Evolutionary conservation across 2,113 vertebrate genomes (phyloP).

Genomic region (Synchiropus splendidus): DNA sequence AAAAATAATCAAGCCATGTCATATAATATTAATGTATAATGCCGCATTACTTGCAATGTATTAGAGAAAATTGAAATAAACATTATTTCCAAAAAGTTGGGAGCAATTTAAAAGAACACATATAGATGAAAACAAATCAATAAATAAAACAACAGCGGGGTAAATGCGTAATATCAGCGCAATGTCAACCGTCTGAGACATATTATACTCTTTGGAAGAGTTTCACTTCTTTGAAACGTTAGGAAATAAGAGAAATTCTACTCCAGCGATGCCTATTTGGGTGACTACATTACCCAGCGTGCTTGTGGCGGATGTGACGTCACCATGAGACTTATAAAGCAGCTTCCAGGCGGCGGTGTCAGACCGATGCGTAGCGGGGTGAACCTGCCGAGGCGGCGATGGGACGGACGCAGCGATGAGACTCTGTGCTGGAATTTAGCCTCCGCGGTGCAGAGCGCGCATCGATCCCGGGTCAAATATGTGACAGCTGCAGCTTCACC

Average conservation of each 20-base stretch:
- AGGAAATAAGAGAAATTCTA: background rate
- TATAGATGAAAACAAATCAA: background rate
- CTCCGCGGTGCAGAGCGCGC: constrained; percentile 7
- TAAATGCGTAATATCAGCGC: background rate
- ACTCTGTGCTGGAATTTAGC: constrained; percentile 33
- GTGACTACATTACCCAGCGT: constrained; percentile 79
- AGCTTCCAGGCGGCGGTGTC: constrained; percentile 48
- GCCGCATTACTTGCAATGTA: too few species aligned
- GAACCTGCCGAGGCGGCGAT: constrained; percentile 55
- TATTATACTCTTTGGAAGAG: too few species aligned
- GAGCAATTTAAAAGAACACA: too few species aligned
- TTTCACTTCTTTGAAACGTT: background rate
- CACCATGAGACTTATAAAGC: constrained; percentile 58
- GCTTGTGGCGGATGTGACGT: constrained; percentile 74
- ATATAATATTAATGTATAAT: too few species aligned
- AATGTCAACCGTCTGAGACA: background rate
- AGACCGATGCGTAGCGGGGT: constrained; percentile 41
- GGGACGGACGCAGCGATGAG: constrained; percentile 47
- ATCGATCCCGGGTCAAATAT: constrained; percentile 15
- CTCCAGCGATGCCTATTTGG: too few species aligned
- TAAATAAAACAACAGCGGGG: background rate
- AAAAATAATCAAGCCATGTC: too few species aligned
- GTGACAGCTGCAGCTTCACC: constrained; percentile 19
- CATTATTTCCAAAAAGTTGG: too few species aligned
- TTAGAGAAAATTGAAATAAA: too few species aligned